phyloP scores from a whole-genome alignment of 2,888 invertebrate genomes.

The Tachina lurida region DNA sequence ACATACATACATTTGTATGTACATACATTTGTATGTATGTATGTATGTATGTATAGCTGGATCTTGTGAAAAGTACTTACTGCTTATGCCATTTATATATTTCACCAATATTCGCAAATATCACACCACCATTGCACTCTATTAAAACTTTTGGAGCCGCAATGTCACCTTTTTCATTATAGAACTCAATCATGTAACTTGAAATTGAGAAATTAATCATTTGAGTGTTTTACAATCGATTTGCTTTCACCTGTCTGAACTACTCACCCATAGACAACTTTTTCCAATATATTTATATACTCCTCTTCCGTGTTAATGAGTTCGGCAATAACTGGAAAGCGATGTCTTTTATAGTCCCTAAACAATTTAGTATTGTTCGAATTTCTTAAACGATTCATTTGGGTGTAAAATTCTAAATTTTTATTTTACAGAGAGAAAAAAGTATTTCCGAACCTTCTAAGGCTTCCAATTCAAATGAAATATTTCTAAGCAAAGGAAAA shows the following conservation, averaged over 20 bases:
- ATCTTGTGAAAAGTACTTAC: constrained; percentile 34
- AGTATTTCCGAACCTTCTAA: background rate
- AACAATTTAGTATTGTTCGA: background rate
- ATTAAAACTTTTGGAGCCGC: constrained; percentile 28
- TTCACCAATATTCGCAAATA: constrained; percentile 60
- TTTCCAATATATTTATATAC: constrained; percentile 31
- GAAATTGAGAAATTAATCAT: background rate
- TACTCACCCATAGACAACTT: constrained; percentile 46
- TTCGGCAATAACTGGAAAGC: constrained; percentile 31
- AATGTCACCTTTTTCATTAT: constrained; percentile 31
- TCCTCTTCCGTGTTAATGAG: constrained; percentile 31
- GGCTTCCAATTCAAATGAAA: background rate
- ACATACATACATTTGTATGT: too few species aligned
- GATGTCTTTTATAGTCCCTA: constrained; percentile 13
- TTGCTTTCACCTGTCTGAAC: background rate
- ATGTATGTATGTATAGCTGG: too few species aligned
- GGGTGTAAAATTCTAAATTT: background rate
- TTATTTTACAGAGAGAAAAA: background rate
- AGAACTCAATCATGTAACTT: constrained; percentile 57
- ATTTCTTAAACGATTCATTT: constrained; percentile 16
- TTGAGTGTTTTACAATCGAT: background rate
- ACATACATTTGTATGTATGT: too few species aligned
- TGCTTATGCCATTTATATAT: constrained; percentile 59
- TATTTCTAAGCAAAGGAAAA: background rate
- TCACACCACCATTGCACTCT: constrained; percentile 14